Evolutionary conservation across 2,113 vertebrate genomes (phyloP).

Genomic region (Chaenogobius annularis): DNA sequence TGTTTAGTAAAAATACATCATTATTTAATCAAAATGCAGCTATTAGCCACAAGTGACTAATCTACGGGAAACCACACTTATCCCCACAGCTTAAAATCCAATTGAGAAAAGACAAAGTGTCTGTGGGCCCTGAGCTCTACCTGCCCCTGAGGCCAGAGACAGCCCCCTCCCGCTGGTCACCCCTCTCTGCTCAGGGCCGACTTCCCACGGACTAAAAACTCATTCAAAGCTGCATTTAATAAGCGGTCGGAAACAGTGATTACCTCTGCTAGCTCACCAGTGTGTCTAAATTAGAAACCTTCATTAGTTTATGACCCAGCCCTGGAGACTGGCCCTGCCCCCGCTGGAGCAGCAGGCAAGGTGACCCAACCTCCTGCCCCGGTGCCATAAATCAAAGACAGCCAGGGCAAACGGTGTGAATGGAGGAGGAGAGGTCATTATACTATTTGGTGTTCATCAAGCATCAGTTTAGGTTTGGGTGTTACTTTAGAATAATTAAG

Average conservation of each 20-base stretch:
- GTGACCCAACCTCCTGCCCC: constrained; percentile 64
- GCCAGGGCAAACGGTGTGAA: constrained; percentile 65
- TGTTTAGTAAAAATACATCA: neutral
- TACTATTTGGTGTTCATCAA: constrained; percentile 71
- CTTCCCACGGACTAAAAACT: constrained; percentile 73
- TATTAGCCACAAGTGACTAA: constrained; percentile 4
- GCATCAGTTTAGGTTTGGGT: constrained; percentile 42
- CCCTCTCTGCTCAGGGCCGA: constrained; percentile 55
- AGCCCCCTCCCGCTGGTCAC: constrained; percentile 40
- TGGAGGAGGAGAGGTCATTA: constrained; percentile 78
- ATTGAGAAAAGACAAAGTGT: constrained; percentile 59
- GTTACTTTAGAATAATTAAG: constrained; percentile 51
- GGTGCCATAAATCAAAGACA: constrained; percentile 66
- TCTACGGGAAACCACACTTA: constrained; percentile 42
- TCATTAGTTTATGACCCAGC: constrained; percentile 77
- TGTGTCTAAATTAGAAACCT: constrained; percentile 79
- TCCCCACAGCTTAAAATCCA: constrained; percentile 57
- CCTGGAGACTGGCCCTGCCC: constrained; percentile 55
- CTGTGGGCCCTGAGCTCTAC: constrained; percentile 61
- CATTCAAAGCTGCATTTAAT: constrained; percentile 78
- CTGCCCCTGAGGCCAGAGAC: constrained; percentile 67
- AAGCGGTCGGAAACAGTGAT: constrained; percentile 77
- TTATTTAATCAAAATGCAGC: neutral
- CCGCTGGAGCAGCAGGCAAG: constrained; percentile 65
- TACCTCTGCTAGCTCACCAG: constrained; percentile 71